phyloP scores from a whole-genome alignment of 2,113 vertebrate genomes.

The Lepidothrix coronata region DNA sequence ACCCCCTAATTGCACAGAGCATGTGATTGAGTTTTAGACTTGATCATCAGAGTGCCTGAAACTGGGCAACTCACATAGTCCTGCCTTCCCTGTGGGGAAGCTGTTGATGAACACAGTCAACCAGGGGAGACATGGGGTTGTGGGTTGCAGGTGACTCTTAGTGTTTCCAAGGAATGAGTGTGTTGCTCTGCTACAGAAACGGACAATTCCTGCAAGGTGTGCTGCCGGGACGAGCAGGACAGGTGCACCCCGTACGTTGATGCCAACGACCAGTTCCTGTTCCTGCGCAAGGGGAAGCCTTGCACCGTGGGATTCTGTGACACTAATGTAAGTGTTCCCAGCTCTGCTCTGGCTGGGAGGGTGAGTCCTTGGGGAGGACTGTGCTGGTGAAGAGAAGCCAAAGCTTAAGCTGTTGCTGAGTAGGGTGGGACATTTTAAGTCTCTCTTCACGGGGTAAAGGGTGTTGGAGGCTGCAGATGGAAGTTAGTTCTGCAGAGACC shows the following conservation, averaged over 20 bases:
- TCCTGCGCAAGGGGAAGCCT: slow-evolving; percentile 93
- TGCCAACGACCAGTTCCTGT: slow-evolving; percentile 71
- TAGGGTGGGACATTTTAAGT: not conserved
- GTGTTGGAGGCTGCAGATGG: not conserved
- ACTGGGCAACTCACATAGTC: fast-evolving
- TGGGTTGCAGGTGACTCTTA: not conserved
- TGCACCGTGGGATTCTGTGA: slow-evolving; percentile 97
- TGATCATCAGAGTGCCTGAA: fast-evolving
- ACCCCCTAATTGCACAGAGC: not conserved
- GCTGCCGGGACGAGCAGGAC: slow-evolving; percentile 81
- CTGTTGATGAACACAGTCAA: not conserved
- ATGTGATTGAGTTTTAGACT: not conserved
- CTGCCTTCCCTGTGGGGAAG: not conserved
- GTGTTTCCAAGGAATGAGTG: not conserved
- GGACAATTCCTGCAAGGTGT: slow-evolving; percentile 92
- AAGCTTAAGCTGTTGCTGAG: not conserved
- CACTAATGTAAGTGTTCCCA: slow-evolving; percentile 76
- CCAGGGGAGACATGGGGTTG: fast-evolving
- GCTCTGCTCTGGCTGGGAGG: not conserved
- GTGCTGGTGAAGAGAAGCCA: not conserved
- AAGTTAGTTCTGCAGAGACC: not conserved
- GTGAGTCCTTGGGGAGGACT: not conserved
- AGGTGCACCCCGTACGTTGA: slow-evolving; percentile 77
- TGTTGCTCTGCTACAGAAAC: slow-evolving; percentile 78
- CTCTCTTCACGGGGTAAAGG: fast-evolving